Percentiles rank a stretch among this genome's conserved stretches.
Evolutionary conservation across 2,797 vertebrate species (phyloP).

Genomic region (Dryobates pubescens): DNA sequence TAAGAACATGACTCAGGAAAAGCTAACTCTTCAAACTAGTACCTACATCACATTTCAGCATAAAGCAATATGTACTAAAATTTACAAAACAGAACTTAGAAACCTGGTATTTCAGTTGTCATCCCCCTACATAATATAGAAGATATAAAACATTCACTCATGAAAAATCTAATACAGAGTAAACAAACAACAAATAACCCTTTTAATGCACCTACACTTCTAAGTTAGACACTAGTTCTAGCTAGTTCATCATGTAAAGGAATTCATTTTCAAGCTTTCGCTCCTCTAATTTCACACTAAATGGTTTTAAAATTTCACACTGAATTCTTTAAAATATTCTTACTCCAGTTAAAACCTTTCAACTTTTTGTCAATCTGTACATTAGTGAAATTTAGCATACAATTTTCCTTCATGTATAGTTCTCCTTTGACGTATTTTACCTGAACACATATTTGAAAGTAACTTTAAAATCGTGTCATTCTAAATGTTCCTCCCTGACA

Average conservation of each 20-base stretch:
- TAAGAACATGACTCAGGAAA: background rate
- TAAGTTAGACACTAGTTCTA: background rate
- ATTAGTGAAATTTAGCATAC: background rate
- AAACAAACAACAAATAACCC: background rate
- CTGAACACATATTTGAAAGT: background rate
- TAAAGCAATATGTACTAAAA: background rate
- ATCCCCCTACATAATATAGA: background rate
- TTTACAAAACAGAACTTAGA: background rate
- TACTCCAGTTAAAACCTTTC: background rate
- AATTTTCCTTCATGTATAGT: background rate
- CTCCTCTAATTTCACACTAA: background rate
- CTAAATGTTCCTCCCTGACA: background rate
- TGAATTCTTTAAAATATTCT: background rate
- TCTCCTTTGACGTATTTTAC: background rate
- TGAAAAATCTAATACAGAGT: background rate
- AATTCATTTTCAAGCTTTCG: background rate
- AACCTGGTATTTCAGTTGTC: background rate
- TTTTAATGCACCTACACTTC: background rate
- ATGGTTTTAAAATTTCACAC: background rate
- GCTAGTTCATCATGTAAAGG: background rate
- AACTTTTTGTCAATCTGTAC: background rate
- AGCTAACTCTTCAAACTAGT: background rate
- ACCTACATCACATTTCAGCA: background rate
- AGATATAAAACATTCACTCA: background rate
- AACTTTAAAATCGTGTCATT: background rate